Base-by-base conservation (phyloP, 2,113 vertebrate species). In the Salvelinus fontinalis region DNA sequence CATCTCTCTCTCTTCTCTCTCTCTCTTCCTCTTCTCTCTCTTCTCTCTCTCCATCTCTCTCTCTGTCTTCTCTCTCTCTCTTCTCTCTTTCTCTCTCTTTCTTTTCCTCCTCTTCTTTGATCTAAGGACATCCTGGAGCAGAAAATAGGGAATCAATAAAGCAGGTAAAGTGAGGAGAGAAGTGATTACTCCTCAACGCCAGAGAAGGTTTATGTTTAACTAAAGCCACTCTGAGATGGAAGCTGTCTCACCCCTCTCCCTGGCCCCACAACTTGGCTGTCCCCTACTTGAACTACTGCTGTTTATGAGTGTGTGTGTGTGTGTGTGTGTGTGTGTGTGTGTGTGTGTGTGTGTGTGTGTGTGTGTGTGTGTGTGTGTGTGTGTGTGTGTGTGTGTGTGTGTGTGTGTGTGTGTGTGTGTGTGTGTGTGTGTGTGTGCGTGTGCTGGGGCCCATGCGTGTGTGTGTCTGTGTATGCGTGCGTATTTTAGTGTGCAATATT, bases 151-250 rank as follows among this genome's bases (percentile, higher is more conserved):
- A 65, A 73, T 85, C 77, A 87, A 85, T 80, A 84, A 81, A 85
- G 75, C 72, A 22, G 44, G 12, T 70, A 44, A 44, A 11, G 39
- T 44, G 39, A 44, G 39, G 39, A 44, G 39, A 44, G 81, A 75
- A 13, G 9, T 83, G 75, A 87, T 87, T 86, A 82, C 79, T 77
- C 74, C 67, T 74, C 75, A 16, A 29, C 79, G 80, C 76, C 78
- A 60, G 59, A 64, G 75, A 89, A 75, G 83, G 83, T 80, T 83
- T 76, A 85, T 80, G 73, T 87, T 44, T 44, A 44, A 44, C 39
- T 44, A 44, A 44, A 44, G 39, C 9, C 39, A 44, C 39, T 44
- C 39, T 44, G 39, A 44, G 39, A 44, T 44, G 39, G 39, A 44
- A 44, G 39, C 39, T 44, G 8, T 11, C 39, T 88, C 81, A 44